These are phyloP conservation scores for Subanguina moxae DNA, from an alignment of 1,140 invertebrate genomes.

Conservation along the genomic window DNA sequence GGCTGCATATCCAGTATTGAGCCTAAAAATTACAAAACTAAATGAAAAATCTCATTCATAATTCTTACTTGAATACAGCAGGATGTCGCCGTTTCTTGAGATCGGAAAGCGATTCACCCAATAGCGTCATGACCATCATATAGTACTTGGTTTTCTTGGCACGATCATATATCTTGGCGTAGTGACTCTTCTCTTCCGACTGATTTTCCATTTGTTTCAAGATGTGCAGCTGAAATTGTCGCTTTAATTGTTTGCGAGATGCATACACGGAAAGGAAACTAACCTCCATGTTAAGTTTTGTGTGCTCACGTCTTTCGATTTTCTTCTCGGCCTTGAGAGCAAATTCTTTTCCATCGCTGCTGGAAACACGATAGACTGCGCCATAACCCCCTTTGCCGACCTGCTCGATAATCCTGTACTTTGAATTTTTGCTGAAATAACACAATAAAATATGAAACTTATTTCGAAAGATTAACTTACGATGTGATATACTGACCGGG, in stretches of 20 bases:
- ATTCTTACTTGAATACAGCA: constrained; percentile 16
- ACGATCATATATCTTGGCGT: constrained; percentile 19
- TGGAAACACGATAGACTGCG: constrained; percentile 12
- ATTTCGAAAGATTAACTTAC: too few species aligned
- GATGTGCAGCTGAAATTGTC: constrained; percentile 19
- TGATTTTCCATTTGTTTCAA: background rate
- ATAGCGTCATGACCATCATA: constrained; percentile 32
- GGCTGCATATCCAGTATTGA: constrained; percentile 21
- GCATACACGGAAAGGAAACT: background rate
- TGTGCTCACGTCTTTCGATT: background rate
- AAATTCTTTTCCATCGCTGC: background rate
- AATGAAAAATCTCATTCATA: background rate
- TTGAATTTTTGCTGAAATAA: background rate
- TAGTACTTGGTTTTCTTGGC: constrained; percentile 20
- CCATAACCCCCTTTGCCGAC: constrained; percentile 20
- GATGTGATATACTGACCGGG: too few species aligned
- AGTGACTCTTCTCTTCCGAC: constrained; percentile 12
- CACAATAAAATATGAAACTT: too few species aligned
- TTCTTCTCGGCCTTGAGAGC: constrained; percentile 20
- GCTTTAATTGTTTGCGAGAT: too few species aligned
- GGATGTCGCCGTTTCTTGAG: constrained; percentile 17
- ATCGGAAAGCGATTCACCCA: constrained; percentile 26
- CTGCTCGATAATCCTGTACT: constrained; percentile 7
- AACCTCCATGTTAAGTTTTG: constrained; percentile 19
- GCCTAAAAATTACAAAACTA: constrained; percentile 2